A percentile compares a stretch with the other conserved stretches of the same genome.
phyloP scores from a whole-genome alignment of 2,888 invertebrate species.

The Athalia rosae region DNA sequence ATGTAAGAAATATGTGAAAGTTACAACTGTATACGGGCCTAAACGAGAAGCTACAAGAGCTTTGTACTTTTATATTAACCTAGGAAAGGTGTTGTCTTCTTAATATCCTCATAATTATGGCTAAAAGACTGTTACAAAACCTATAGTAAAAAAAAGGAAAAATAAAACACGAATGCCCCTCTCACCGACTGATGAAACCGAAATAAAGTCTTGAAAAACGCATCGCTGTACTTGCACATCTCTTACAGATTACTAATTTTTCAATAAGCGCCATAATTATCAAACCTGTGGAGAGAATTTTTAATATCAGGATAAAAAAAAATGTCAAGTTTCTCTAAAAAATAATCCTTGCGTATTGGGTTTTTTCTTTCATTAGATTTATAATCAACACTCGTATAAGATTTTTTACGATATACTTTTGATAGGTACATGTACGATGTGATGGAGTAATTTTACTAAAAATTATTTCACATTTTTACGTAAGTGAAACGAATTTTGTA shows the following conservation, averaged over 20 bases:
- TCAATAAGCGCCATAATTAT: slow-evolving; percentile 17
- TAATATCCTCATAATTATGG: slow-evolving; percentile 30
- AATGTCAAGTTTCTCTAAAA: neutral
- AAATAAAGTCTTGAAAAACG: slow-evolving; percentile 26
- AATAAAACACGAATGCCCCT: slow-evolving; percentile 5
- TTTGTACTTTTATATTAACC: slow-evolving; percentile 43
- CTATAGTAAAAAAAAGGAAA: neutral
- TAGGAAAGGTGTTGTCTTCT: slow-evolving; percentile 26
- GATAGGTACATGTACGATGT: slow-evolving; percentile 1
- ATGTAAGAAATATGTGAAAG: slow-evolving; percentile 34
- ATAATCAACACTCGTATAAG: slow-evolving; percentile 18
- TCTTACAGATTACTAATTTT: slow-evolving; percentile 21
- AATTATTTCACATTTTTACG: slow-evolving; percentile 18
- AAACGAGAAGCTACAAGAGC: slow-evolving; percentile 40
- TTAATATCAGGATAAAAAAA: neutral
- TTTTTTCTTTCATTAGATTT: slow-evolving; percentile 24
- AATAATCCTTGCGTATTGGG: neutral
- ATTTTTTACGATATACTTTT: slow-evolving; percentile 24
- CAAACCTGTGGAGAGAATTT: neutral
- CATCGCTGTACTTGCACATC: slow-evolving; percentile 27
- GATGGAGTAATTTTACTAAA: slow-evolving; percentile 29
- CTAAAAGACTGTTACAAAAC: slow-evolving; percentile 26
- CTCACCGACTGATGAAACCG: slow-evolving; percentile 1
- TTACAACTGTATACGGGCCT: slow-evolving; percentile 42
- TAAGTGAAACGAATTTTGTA: neutral